These are phyloP conservation scores for Heliconius erato DNA, from an alignment of 2,888 invertebrate genomes.

Conservation along the genomic window DNA sequence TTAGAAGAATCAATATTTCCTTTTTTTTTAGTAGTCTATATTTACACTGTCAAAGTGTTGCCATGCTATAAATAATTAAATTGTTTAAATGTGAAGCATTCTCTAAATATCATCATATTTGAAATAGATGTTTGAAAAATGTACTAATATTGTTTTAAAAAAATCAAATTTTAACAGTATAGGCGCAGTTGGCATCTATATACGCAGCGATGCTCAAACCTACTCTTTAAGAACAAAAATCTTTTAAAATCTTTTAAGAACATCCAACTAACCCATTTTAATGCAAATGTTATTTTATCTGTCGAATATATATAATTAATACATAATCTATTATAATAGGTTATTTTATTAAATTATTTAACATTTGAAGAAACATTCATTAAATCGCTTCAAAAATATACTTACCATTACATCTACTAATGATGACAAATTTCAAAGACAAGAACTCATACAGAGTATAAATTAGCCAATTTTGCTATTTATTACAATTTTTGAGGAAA, in stretches of 20 bases:
- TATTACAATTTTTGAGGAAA: background rate
- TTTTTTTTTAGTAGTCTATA: background rate
- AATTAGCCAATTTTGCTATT: background rate
- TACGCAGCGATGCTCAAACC: no score
- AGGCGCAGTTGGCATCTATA: no score
- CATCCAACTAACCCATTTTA: conserved; percentile 1
- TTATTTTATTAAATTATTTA: background rate
- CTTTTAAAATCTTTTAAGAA: background rate
- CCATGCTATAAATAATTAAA: conserved; percentile 1
- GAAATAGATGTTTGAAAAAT: no score
- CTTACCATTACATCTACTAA: conserved; percentile 6
- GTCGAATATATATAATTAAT: conserved; percentile 9
- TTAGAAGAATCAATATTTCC: background rate
- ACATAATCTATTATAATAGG: background rate
- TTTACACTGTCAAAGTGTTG: background rate
- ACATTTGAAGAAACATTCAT: conserved; percentile 10
- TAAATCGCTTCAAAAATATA: conserved; percentile 7
- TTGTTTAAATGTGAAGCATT: no score
- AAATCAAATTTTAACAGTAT: no score
- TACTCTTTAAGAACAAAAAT: no score
- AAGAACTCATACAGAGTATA: no score
- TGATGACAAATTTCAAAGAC: background rate
- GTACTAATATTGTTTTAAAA: no score
- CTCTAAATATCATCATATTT: no score
- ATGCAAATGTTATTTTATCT: background rate